These are phyloP conservation scores for Meles meles DNA, from an alignment of 2,113 vertebrate species.

Conservation along the genomic window DNA sequence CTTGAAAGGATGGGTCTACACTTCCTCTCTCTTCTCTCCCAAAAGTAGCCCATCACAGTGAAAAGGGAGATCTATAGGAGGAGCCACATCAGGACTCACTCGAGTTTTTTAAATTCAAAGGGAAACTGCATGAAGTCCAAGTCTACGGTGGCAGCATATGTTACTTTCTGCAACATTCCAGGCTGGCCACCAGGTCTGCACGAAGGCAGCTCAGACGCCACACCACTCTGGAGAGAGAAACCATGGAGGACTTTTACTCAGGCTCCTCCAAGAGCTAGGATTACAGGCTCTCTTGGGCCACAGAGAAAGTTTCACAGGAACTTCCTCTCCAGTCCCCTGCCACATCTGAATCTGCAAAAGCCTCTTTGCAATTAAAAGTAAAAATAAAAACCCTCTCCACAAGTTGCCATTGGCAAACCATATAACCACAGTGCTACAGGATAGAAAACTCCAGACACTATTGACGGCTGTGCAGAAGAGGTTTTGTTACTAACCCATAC, in stretches of 20 bases:
- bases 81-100: background rate
- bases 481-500: conserved; percentile 41
- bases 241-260: background rate
- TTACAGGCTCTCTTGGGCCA: background rate
- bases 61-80: background rate
- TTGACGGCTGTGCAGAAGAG: background rate
- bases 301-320: background rate
- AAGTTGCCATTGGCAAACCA: background rate
- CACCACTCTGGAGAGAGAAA: background rate
- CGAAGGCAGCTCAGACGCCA: conserved; percentile 49
- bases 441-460: conserved; percentile 6
- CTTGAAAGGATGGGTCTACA: accelerated
- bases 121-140: conserved; percentile 38
- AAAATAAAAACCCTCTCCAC: background rate
- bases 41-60: conserved; percentile 38
- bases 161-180: background rate
- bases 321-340: background rate
- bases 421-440: background rate
- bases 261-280: conserved; percentile 34
- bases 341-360: background rate
- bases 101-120: conserved; percentile 48
- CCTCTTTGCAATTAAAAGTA: background rate
- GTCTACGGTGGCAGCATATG: conserved; percentile 31
- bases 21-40: conserved; percentile 23
- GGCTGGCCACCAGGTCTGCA: background rate